Base-by-base conservation (phyloP, 2,797 vertebrate species). In the Pipistrellus kuhlii region DNA sequence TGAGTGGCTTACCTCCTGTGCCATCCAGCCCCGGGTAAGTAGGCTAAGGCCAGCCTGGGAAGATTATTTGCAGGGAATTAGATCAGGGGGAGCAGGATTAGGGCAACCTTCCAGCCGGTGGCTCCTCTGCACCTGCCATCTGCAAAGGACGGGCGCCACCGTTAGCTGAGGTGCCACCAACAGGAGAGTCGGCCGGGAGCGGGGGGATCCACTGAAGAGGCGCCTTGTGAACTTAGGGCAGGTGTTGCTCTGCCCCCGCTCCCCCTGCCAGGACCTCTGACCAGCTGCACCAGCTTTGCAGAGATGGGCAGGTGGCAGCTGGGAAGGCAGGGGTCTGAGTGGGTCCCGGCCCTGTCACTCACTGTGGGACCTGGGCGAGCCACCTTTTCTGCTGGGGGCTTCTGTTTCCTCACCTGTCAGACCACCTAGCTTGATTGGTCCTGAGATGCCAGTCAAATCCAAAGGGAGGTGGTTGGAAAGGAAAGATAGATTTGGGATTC, bases 1-100 rank as follows among this genome's bases (percentile, higher is more conserved):
- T 17, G 1, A 30, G 55, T 32, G 84, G 94, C 76, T 97, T 93
- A 87, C 91, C 91, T 91, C 72, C 0, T 48, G 84, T 64, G 94
- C 93, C 91, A 87, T 86, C 82, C 81, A 81, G 76, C 83, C 73
- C 46, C 14, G 1, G 89, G 89, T 96, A 98, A 98, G 96, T 90
- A 95, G 97, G 97, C 97, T 97, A 98, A 98, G 88, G 96, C 93
- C 94, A 96, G 97, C 97, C 96, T 97, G 97, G 97, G 97, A 97
- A 97, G 97, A 98, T 97, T 97, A 97, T 97, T 97, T 98, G 92
- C 92, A 90, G 95, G 93, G 97, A 97, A 98, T 98, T 98, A 98
- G 94, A 89, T 87, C 21, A 2, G 72, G 57, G 62, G 98, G 96
- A 96, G 1, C 96, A 96, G 97, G 97, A 98, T 98, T 98, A 98